Evolutionary conservation across 2,797 vertebrate genomes (phyloP).

Genomic region (Coluber constrictor): DNA sequence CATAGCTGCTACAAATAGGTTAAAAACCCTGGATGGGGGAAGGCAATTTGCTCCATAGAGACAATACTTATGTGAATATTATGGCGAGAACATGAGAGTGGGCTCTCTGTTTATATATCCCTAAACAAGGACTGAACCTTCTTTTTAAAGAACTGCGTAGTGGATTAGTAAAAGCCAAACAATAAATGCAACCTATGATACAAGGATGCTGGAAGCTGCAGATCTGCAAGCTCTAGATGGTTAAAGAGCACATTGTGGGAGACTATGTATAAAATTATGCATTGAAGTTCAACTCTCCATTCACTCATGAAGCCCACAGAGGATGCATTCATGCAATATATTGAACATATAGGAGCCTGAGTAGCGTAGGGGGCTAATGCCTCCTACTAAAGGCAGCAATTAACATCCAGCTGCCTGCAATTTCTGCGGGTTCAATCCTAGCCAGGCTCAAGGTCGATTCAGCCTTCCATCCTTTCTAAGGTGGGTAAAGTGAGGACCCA

Average conservation of each 20-base stretch:
- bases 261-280: not conserved
- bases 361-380: too few species aligned
- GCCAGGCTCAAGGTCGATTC: too few species aligned
- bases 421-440: too few species aligned
- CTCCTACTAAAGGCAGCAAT: too few species aligned
- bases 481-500: too few species aligned
- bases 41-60: slow-evolving; percentile 38
- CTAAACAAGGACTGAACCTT: slow-evolving; percentile 17
- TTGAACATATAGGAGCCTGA: not conserved
- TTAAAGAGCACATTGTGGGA: not conserved
- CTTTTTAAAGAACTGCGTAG: not conserved
- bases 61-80: slow-evolving; percentile 51
- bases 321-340: not conserved
- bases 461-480: too few species aligned
- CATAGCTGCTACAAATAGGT: slow-evolving; percentile 39
- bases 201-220: not conserved
- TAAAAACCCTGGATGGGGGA: slow-evolving; percentile 44
- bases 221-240: not conserved
- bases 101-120: slow-evolving; percentile 51
- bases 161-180: not conserved
- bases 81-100: slow-evolving; percentile 43
- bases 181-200: not conserved
- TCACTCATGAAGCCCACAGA: not conserved
- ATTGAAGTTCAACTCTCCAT: not conserved
- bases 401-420: too few species aligned